Conservation (phyloP, 2,888 invertebrate species). For the Hedychridium roseum region DNA sequence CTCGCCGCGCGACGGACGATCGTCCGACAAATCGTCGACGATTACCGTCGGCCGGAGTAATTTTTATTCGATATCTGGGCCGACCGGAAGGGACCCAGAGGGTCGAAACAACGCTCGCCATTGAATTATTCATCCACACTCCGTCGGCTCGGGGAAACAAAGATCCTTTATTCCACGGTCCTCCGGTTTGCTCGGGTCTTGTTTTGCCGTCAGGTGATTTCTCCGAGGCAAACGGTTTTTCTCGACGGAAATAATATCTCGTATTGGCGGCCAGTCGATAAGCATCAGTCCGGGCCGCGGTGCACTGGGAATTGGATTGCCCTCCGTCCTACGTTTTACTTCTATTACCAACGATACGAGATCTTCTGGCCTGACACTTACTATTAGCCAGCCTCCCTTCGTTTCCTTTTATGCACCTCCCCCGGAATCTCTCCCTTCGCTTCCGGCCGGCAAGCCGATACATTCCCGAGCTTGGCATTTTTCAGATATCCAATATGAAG, state of each 20-base stretch:
- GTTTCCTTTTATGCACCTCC: no score
- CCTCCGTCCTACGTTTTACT: conserved; percentile 37
- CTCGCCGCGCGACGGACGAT: no score
- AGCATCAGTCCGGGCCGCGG: conserved; percentile 31
- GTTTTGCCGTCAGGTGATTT: no score
- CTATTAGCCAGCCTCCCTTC: conserved; percentile 23
- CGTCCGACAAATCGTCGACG: conserved; percentile 19
- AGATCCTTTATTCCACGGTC: no score
- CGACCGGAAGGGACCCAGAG: neutral
- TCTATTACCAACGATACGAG: conserved; percentile 25
- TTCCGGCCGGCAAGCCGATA: neutral
- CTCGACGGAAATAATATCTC: conserved; percentile 37
- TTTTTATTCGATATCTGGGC: conserved; percentile 2
- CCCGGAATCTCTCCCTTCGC: neutral
- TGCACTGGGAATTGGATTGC: conserved; percentile 40
- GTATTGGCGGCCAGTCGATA: conserved; percentile 32
- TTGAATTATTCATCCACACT: no score
- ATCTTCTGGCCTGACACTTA: conserved; percentile 24
- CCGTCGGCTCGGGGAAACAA: no score
- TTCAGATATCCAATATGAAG: no score
- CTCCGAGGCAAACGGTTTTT: no score
- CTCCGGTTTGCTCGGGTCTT: no score
- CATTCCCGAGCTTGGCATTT: neutral
- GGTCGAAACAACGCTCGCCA: no score
- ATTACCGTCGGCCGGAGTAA: conserved; percentile 13